Percentiles rank a stretch among this genome's conserved stretches.
Conservation (phyloP, 2,113 vertebrate species). For the Hyaena hyaena region DNA sequence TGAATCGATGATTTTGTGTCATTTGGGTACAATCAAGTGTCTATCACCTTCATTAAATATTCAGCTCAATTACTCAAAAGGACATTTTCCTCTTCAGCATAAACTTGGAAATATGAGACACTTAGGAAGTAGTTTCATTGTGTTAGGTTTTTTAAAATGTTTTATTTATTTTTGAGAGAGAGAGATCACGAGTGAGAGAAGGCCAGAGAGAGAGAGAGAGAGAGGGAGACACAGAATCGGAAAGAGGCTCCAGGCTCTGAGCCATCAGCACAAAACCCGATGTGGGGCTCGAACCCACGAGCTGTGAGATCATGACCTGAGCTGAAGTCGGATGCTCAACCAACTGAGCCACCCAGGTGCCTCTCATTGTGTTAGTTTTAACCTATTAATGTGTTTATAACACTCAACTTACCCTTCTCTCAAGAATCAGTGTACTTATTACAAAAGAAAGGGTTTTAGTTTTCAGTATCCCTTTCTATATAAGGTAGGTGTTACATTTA, state of each 20-base stretch:
- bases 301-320: no score
- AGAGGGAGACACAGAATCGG: no score
- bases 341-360: no score
- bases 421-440: neutral
- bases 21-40: neutral
- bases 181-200: no score
- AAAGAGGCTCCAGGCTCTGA: no score
- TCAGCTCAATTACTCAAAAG: neutral
- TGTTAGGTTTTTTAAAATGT: neutral
- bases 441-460: slow-evolving; percentile 15
- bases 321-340: no score
- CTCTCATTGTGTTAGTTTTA: neutral
- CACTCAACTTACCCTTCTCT: neutral
- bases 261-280: no score
- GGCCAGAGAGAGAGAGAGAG: no score
- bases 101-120: neutral
- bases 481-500: neutral
- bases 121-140: neutral
- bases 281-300: no score
- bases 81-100: neutral
- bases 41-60: neutral
- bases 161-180: no score
- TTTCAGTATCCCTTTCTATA: neutral
- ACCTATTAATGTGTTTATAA: neutral
- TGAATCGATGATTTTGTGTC: neutral